Base-by-base conservation (phyloP, 2,797 vertebrate genomes). In the Forpus xanthops region DNA sequence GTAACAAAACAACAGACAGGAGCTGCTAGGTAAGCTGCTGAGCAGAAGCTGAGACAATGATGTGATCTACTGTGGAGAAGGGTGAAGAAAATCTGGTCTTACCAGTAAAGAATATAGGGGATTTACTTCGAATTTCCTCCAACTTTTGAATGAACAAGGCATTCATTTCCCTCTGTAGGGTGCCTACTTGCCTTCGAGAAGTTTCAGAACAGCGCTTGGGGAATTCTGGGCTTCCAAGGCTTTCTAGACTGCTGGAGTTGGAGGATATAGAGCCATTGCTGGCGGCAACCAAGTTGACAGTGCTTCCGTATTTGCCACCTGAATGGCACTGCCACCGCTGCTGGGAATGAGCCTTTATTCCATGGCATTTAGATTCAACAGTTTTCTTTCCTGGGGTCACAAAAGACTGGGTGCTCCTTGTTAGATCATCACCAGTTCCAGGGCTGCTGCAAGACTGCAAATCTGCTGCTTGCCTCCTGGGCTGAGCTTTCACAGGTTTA, bases 151-250 rank as follows among this genome's bases (percentile, higher is more conserved):
- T 95, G 89, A 99, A 99, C 96, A 99, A 98, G 96, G 99, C 98
- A 15, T 99, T 99, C 99, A 99, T 99, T 98, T 99, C 99, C 58
- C 99, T 98, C 98, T 99, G 99, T 70, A 99, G 98, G 79, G 99
- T 99, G 95, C 99, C 99, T 15, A 96, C 98, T 27, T 98, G 98
- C 96, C 98, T 98, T 96, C 97, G 98, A 93, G 98, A 97, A 85
- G 97, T 97, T 97, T 99, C 98, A 8, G 98, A 96, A 87, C 97
- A 96, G 78, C 73, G 82, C 21, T 97, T 97, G 71, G 97, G 98
- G 24, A 90, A 98, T 74, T 98, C 98, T 64, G 98, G 97, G 96
- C 98, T 98, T 97, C 98, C 98, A 67, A 98, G 96, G 93, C 98
- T 99, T 91, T 98, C 98, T 85, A 97, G 96, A 97, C 99, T 99